A percentile compares a stretch with the other conserved stretches of the same genome.
These are phyloP conservation scores for Acanthurus lineatus DNA, from an alignment of 2,797 vertebrate genomes.

Conservation along the genomic window DNA sequence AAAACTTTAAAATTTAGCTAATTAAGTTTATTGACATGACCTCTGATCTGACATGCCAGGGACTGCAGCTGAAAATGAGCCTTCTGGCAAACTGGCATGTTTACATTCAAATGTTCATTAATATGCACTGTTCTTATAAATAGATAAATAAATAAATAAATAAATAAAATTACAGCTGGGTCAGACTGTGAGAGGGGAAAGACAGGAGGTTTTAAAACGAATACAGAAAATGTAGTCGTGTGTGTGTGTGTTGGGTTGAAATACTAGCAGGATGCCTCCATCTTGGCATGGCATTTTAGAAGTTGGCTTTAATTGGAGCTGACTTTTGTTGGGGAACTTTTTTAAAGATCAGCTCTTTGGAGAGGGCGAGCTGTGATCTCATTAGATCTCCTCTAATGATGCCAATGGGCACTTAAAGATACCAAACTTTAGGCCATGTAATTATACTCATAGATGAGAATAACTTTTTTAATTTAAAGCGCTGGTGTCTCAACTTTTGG, in stretches of 20 bases:
- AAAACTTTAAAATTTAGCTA: background rate
- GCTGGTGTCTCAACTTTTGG: slow-evolving; percentile 10
- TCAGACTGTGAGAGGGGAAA: background rate
- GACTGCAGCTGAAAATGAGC: too few relatives aligned
- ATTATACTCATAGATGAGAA: slow-evolving; percentile 48
- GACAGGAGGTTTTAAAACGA: background rate
- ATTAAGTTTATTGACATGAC: background rate
- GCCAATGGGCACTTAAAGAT: slow-evolving; percentile 36
- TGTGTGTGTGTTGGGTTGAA: slow-evolving; percentile 5
- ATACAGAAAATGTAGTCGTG: background rate
- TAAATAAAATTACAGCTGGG: background rate
- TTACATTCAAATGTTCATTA: too few relatives aligned
- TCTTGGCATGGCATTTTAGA: slow-evolving; percentile 46
- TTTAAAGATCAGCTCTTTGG: slow-evolving; percentile 62
- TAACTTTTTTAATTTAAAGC: slow-evolving; percentile 31
- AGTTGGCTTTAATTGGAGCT: slow-evolving; percentile 49
- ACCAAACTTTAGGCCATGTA: slow-evolving; percentile 23
- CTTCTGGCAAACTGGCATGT: too few relatives aligned
- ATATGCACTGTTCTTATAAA: too few relatives aligned
- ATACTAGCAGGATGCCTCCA: slow-evolving; percentile 7
- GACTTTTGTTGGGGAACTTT: slow-evolving; percentile 53
- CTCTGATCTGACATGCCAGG: too few relatives aligned
- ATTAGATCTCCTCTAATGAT: slow-evolving; percentile 54
- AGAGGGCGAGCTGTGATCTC: slow-evolving; percentile 36
- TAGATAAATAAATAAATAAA: too few relatives aligned